Base-by-base conservation (phyloP, 2,888 invertebrate genomes). In the Noctua fimbriata region DNA sequence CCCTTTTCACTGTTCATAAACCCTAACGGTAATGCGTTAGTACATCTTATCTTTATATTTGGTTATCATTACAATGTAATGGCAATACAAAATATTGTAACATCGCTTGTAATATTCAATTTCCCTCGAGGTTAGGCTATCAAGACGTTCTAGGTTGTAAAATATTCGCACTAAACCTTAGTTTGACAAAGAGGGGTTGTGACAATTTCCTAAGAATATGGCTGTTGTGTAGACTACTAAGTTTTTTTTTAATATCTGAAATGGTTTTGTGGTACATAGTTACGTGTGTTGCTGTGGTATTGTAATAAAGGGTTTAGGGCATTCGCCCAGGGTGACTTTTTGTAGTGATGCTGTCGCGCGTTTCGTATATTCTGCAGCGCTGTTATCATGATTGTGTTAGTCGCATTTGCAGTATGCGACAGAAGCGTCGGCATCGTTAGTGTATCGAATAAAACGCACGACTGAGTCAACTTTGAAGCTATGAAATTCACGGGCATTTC, bases 71-170 rank as follows among this genome's bases (percentile, higher is more conserved):
- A 80, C 80, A 72, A 49, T 82, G 82, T 88, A 82, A 88, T 86
- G 55, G 73, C 65, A 78, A 84, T 74, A 87, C 81, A 78, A 88
- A 88, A 84, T 88, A 80, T 88, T 74, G 77, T 76, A 76, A 80
- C 75, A 86, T 77, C 80, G 78, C 84, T 73, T 77, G 79, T 85
- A 76, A 85, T 87, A 87, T 85, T 87, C 82, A 81, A 87, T 87
- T 87, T 86, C 65, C 73, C 55, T 67, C 77, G 79, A 86, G 77
- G 63, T 76, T 72, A 76, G 73, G 76, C 80, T 49, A 79, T 79
- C 63, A 79, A 85, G 58, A 55, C 52, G 32, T 65, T 78, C 55
- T 86, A 69, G 70, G 74, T 86, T 75, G 70, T 87, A 86, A 87
- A 81, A 79, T 80, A 84, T 80, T 78, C 78, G 73, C 72, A 82